phyloP scores from a whole-genome alignment of 2,888 invertebrate species.

The Idaea straminata region DNA sequence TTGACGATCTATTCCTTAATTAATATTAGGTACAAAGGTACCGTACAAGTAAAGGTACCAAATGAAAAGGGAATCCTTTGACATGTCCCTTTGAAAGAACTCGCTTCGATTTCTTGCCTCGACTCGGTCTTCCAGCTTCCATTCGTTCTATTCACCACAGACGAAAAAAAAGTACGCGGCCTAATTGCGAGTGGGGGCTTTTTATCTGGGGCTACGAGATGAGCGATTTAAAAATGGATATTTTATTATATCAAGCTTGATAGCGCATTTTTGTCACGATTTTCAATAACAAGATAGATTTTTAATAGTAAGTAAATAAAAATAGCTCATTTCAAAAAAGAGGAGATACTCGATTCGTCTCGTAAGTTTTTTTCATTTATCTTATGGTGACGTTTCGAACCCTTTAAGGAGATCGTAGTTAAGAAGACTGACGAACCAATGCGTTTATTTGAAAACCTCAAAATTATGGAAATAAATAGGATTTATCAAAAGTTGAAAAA shows the following conservation, averaged over 20 bases:
- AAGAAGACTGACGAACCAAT: no score
- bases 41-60: background rate
- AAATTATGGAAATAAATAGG: no score
- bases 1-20: background rate
- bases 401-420: no score
- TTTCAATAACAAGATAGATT: background rate
- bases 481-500: no score
- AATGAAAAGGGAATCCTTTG: constrained; percentile 12
- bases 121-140: constrained; percentile 34
- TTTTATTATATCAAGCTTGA: background rate
- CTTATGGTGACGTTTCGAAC: no score
- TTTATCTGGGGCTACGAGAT: constrained; percentile 41
- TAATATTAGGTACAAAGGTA: constrained; percentile 5
- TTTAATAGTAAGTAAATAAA: background rate
- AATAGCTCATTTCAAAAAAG: background rate
- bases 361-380: no score
- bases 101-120: constrained; percentile 50
- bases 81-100: constrained; percentile 38
- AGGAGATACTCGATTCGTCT: no score
- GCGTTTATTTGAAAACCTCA: no score
- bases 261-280: background rate
- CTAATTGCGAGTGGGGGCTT: constrained; percentile 60
- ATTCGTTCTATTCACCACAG: constrained; percentile 45
- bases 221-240: constrained; percentile 19
- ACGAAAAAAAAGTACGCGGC: constrained; percentile 49